These are phyloP conservation scores for human DNA, from an alignment of 2,113 vertebrate species.

Conservation along the genomic window GRCh38 chr12:54608001-54608500, in stretches of 20 bases:
- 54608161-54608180: background rate
- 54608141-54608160: background rate
- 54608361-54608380: background rate
- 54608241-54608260: background rate
- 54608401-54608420: constrained; percentile 5
- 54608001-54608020: background rate
- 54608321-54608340: background rate
- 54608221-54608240: too few species aligned
- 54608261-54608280: background rate
- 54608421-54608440: background rate
- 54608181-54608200: background rate
- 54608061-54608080: background rate
- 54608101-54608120: background rate
- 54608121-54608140: background rate
- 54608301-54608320: background rate
- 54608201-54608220: background rate
- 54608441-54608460: background rate
- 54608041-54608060: background rate
- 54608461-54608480: accelerated
- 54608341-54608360: background rate
- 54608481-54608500: background rate
- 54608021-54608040: constrained; percentile 11
- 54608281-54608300: background rate
- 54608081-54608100: background rate
- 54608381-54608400: constrained; percentile 13